A percentile compares a stretch with the other conserved stretches of the same genome.
These are phyloP conservation scores for Ellobium chinense DNA, from an alignment of 2,888 invertebrate species.

Conservation along the genomic window DNA sequence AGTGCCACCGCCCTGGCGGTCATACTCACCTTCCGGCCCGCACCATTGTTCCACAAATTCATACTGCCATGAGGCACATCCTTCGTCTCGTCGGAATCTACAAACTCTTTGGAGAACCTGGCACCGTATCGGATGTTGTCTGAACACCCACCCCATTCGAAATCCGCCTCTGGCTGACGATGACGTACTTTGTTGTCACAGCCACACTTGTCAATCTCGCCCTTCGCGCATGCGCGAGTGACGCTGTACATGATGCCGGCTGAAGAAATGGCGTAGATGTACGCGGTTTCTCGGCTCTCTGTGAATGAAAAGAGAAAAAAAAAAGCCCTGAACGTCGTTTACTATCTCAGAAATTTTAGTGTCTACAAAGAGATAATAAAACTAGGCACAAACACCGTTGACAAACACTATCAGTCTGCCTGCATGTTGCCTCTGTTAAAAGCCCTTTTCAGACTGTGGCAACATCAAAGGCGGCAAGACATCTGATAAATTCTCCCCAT, in stretches of 20 bases:
- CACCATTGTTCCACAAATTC: conserved; percentile 95
- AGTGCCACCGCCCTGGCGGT: not conserved
- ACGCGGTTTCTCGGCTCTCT: conserved; percentile 94
- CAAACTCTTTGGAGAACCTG: conserved; percentile 91
- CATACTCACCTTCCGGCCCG: conserved; percentile 88
- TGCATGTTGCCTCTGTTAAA: too few relatives aligned
- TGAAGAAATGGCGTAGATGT: conserved; percentile 92
- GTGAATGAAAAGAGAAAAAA: conserved; percentile 62
- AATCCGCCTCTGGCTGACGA: conserved; percentile 83
- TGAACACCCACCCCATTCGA: conserved; percentile 95
- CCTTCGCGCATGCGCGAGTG: conserved; percentile 87
- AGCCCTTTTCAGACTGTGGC: too few relatives aligned
- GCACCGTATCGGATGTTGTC: conserved; percentile 88
- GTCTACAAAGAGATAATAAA: too few relatives aligned
- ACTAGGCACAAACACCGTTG: too few relatives aligned
- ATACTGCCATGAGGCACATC: conserved; percentile 88
- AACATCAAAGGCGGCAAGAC: too few relatives aligned
- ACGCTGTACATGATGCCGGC: conserved; percentile 94
- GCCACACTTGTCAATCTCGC: conserved; percentile 90
- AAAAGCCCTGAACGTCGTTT: too few relatives aligned
- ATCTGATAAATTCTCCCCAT: too few relatives aligned
- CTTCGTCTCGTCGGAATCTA: conserved; percentile 90
- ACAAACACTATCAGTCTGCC: too few relatives aligned
- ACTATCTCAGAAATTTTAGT: too few relatives aligned
- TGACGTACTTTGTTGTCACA: conserved; percentile 89